Conservation (phyloP, 2,888 invertebrate species). For the Caenorhabditis uteleia region DNA sequence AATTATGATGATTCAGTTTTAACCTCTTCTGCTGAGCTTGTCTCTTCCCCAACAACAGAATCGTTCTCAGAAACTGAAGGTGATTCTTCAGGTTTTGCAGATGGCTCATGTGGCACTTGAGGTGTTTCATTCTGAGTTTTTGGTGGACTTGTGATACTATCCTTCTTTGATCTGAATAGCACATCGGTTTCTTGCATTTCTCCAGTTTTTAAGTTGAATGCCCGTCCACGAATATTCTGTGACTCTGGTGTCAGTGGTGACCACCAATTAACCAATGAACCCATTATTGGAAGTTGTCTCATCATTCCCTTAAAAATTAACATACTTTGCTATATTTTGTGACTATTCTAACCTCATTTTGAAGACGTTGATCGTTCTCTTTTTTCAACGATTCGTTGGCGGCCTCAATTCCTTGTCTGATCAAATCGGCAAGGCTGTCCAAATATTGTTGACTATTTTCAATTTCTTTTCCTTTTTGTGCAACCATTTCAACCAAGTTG, state of each 20-base stretch:
- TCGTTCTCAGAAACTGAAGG: not conserved
- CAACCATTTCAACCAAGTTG: slow-evolving; percentile 84
- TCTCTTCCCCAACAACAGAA: no score
- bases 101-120: slow-evolving; percentile 20
- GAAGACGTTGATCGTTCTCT: slow-evolving; percentile 86
- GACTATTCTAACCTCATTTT: slow-evolving; percentile 80
- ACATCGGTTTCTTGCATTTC: slow-evolving; percentile 60
- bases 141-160: slow-evolving; percentile 32
- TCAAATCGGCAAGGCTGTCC: slow-evolving; percentile 92
- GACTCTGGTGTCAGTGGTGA: slow-evolving; percentile 83
- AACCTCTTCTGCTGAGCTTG: no score
- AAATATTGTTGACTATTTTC: slow-evolving; percentile 90
- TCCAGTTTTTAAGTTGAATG: slow-evolving; percentile 78
- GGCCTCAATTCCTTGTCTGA: slow-evolving; percentile 84
- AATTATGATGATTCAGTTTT: no score
- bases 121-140: slow-evolving; percentile 50
- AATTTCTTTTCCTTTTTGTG: slow-evolving; percentile 86
- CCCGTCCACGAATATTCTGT: slow-evolving; percentile 79
- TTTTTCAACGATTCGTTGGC: slow-evolving; percentile 89
- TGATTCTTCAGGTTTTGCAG: not conserved
- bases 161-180: slow-evolving; percentile 54
- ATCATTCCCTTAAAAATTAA: slow-evolving; percentile 78
- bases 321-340: not conserved
- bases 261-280: slow-evolving; percentile 94
- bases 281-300: slow-evolving; percentile 90